Evolutionary conservation across 2,797 vertebrate species (phyloP).

Genomic region (Toxotes lorentzi): DNA sequence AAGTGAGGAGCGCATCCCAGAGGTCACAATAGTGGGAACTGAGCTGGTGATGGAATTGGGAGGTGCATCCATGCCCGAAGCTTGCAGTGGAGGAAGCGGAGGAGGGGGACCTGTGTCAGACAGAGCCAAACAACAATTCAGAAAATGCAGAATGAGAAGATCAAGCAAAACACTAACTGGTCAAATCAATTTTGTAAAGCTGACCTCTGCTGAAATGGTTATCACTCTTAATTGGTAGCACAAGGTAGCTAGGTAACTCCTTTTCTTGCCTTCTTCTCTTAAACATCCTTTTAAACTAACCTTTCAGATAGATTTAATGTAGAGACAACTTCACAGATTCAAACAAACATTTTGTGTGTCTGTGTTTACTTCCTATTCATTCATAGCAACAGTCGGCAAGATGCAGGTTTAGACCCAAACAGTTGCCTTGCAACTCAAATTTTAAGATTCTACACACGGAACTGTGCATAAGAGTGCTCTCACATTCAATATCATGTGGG

Average conservation of each 20-base stretch:
- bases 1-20: conserved; percentile 93
- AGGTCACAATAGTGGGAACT: conserved; percentile 95
- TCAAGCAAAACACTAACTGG: not conserved
- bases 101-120: conserved; percentile 92
- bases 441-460: not conserved
- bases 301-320: not conserved
- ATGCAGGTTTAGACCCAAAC: not conserved
- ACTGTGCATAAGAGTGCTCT: not conserved
- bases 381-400: not conserved
- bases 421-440: not conserved
- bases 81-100: conserved; percentile 94
- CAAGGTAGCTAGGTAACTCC: not conserved
- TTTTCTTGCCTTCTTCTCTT: not conserved
- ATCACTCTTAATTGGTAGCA: not conserved
- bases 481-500: not conserved
- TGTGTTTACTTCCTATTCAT: not conserved
- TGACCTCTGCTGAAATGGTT: not conserved
- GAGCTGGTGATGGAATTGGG: conserved; percentile 96
- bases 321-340: not conserved
- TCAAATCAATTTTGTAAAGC: not conserved
- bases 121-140: not conserved
- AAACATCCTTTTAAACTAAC: not conserved
- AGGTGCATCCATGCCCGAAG: conserved; percentile 95
- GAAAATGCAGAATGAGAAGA: not conserved
- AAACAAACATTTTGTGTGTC: conserved; percentile 6